Conservation (phyloP, 2,797 vertebrate genomes). For the Onychomys leucogaster region DNA sequence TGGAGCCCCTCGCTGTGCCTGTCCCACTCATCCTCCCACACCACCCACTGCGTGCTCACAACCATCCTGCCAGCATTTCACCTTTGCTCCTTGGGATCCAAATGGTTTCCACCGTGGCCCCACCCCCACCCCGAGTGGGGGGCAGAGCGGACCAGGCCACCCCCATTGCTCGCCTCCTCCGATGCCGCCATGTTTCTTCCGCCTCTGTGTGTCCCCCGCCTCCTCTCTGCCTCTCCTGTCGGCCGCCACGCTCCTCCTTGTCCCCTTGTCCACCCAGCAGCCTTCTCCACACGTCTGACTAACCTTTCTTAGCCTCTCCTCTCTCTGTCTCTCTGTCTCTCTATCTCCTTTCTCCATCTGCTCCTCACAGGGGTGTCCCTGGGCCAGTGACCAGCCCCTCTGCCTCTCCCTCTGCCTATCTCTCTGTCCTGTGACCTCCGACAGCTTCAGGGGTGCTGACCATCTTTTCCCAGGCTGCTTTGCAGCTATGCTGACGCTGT, state of each 20-base stretch:
- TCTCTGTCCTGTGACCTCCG: constrained; percentile 75
- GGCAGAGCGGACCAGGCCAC: constrained; percentile 51
- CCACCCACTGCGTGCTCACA: constrained; percentile 74
- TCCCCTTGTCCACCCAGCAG: constrained; percentile 88
- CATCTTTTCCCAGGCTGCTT: constrained; percentile 80
- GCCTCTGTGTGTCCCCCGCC: constrained; percentile 81
- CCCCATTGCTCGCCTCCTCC: constrained; percentile 86
- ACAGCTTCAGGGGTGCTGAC: constrained; percentile 64
- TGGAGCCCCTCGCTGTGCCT: not conserved
- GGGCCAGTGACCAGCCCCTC: constrained; percentile 83
- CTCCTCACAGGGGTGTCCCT: constrained; percentile 82
- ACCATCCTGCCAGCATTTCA: constrained; percentile 70
- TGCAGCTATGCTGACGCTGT: constrained; percentile 76
- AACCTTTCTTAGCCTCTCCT: constrained; percentile 76
- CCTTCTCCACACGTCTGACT: constrained; percentile 84
- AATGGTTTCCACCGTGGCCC: constrained; percentile 68
- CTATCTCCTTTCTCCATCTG: constrained; percentile 77
- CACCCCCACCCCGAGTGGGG: constrained; percentile 43
- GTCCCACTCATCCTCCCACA: constrained; percentile 6
- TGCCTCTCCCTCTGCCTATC: constrained; percentile 76
- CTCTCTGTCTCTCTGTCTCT: constrained; percentile 76
- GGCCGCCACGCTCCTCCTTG: constrained; percentile 88
- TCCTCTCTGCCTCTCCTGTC: constrained; percentile 86
- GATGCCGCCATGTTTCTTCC: constrained; percentile 88
- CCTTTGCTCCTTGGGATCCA: constrained; percentile 69